Evolutionary conservation across 2,888 invertebrate genomes (phyloP).

Genomic region (Trissolcus japonicus): DNA sequence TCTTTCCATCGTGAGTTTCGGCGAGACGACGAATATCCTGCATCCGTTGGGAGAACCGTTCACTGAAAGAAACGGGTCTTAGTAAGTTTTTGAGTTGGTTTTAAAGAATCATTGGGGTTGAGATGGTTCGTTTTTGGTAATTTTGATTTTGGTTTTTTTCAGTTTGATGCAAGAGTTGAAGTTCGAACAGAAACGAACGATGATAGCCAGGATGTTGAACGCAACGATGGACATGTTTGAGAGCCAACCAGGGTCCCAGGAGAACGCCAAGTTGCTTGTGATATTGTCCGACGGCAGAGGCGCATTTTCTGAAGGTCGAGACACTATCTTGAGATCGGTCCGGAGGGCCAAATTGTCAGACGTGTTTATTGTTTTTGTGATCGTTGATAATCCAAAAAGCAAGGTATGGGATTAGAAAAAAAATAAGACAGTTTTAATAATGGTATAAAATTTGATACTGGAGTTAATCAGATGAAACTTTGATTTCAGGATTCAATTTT

Average conservation of each 20-base stretch:
- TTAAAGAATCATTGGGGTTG: no score
- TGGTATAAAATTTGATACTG: conserved; percentile 2
- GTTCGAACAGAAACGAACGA: conserved; percentile 93
- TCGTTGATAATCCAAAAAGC: conserved; percentile 94
- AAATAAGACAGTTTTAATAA: neutral
- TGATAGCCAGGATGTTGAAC: conserved; percentile 88
- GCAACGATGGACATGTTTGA: conserved; percentile 85
- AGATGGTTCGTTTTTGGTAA: no score
- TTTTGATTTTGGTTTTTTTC: conserved; percentile 40
- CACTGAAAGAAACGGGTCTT: conserved; percentile 90
- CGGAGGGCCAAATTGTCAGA: conserved; percentile 87
- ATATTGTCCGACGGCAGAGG: conserved; percentile 97
- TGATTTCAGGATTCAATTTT: conserved; percentile 87
- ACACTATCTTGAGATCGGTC: conserved; percentile 86
- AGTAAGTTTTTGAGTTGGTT: conserved; percentile 65
- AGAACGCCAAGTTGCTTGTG: conserved; percentile 90
- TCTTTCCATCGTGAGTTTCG: conserved; percentile 93
- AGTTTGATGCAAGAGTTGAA: conserved; percentile 86
- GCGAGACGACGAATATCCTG: conserved; percentile 89
- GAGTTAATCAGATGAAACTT: neutral
- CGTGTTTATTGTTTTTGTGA: conserved; percentile 95
- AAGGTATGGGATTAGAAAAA: conserved; percentile 81
- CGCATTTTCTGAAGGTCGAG: conserved; percentile 91
- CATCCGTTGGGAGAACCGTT: conserved; percentile 92
- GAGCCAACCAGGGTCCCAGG: conserved; percentile 78